Percentiles rank a stretch among this genome's conserved stretches.
These are phyloP conservation scores for Pantelozetes paolii DNA, from an alignment of 2,888 invertebrate species.

Conservation along the genomic window DNA sequence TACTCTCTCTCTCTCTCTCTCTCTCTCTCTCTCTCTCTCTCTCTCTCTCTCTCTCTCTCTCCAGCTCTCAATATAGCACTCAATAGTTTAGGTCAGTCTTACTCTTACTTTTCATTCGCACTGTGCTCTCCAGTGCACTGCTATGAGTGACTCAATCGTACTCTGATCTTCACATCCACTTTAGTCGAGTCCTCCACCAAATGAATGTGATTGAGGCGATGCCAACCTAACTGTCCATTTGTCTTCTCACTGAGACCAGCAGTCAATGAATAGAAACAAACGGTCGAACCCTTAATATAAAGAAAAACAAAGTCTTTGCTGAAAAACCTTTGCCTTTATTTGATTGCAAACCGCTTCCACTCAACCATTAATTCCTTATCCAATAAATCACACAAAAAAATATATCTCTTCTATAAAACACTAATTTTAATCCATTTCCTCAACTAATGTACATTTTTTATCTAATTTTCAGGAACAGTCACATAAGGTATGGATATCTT, in stretches of 20 bases:
- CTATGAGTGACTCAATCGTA: neutral
- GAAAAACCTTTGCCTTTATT: neutral
- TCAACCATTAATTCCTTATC: conserved; percentile 27
- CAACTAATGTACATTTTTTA: conserved; percentile 20
- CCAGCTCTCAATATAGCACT: too few relatives aligned
- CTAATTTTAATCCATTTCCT: conserved; percentile 14
- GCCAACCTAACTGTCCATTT: conserved; percentile 29
- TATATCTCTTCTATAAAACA: conserved; percentile 10
- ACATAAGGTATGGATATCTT: conserved; percentile 36
- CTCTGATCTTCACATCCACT: conserved; percentile 23
- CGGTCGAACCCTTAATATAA: neutral
- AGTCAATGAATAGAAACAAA: conserved; percentile 30
- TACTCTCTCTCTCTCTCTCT: too few relatives aligned
- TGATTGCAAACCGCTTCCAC: conserved; percentile 23
- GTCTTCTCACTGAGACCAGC: conserved; percentile 9
- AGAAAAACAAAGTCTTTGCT: neutral
- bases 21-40: too few relatives aligned
- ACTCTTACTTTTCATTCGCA: neutral
- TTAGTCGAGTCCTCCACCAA: conserved; percentile 1
- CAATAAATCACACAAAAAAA: conserved; percentile 26
- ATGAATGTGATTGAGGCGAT: conserved; percentile 35
- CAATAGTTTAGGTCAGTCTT: conserved; percentile 4
- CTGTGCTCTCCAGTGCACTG: neutral
- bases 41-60: too few relatives aligned
- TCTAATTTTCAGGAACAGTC: conserved; percentile 40